These are phyloP conservation scores for Nothoprocta pentlandii DNA, from an alignment of 2,113 vertebrate species.

Conservation along the genomic window DNA sequence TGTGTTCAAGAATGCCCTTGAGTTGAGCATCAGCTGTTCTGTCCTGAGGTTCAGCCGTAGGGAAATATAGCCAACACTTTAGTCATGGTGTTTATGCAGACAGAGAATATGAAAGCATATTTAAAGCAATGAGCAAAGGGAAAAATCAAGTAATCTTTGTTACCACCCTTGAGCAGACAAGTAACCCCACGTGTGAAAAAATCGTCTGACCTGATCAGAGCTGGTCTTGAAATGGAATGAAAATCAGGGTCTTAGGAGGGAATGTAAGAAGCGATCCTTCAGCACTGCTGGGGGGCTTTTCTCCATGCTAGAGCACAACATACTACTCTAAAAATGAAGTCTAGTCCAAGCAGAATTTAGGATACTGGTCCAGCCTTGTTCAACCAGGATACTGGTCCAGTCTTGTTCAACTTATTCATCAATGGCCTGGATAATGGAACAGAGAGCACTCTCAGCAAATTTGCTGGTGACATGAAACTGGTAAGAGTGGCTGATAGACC, in stretches of 20 bases:
- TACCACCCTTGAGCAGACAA: not conserved
- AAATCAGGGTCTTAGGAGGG: not conserved
- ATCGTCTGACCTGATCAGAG: not conserved
- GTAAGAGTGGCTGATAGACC: no score
- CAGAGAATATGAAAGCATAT: not conserved
- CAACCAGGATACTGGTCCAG: no score
- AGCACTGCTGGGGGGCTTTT: not conserved
- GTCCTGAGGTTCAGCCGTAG: not conserved
- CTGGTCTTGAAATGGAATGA: not conserved
- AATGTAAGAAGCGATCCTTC: not conserved
- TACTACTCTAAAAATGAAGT: not conserved
- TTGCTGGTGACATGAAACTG: no score
- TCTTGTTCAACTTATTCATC: no score
- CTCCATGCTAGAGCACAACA: not conserved
- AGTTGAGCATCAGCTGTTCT: not conserved
- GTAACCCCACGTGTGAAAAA: not conserved
- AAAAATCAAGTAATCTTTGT: not conserved
- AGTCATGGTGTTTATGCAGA: not conserved
- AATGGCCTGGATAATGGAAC: no score
- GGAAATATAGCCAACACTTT: not conserved
- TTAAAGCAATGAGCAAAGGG: not conserved
- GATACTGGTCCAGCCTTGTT: no score
- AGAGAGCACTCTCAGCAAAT: no score
- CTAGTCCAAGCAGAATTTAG: not conserved
- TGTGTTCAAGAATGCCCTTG: not conserved